phyloP scores from a whole-genome alignment of 2,113 vertebrate species.

The Semnornis frantzii region DNA sequence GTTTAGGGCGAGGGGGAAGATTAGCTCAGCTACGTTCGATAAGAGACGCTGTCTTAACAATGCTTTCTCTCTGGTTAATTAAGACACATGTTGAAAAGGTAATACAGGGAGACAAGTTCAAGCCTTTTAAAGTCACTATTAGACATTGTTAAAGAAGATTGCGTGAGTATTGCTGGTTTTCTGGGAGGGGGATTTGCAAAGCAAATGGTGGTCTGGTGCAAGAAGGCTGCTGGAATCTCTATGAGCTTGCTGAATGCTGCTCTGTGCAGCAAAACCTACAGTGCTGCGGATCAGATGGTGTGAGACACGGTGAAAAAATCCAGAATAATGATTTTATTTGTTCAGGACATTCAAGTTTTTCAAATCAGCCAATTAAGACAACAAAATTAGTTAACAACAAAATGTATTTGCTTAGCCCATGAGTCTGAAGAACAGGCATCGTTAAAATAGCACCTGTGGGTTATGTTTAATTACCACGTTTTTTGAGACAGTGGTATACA shows the following conservation, averaged over 20 bases:
- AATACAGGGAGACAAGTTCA: neutral
- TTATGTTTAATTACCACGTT: slow-evolving; percentile 62
- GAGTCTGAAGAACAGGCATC: slow-evolving; percentile 31
- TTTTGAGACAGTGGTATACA: slow-evolving; percentile 6
- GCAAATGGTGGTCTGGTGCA: neutral
- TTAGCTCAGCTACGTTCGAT: neutral
- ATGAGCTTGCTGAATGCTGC: neutral
- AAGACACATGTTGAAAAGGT: neutral
- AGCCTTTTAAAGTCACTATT: neutral
- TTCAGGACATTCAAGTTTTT: slow-evolving; percentile 51
- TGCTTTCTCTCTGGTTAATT: neutral
- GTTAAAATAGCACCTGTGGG: slow-evolving; percentile 58
- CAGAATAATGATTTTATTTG: slow-evolving; percentile 61
- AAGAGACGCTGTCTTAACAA: neutral
- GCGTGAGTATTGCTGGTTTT: neutral
- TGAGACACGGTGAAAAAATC: neutral
- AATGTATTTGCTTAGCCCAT: slow-evolving; percentile 7
- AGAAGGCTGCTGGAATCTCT: neutral
- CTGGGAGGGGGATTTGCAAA: neutral
- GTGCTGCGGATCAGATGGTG: slow-evolving; percentile 3
- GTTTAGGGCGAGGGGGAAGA: neutral
- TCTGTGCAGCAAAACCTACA: neutral
- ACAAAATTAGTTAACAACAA: slow-evolving; percentile 57
- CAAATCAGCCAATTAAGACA: slow-evolving; percentile 56
- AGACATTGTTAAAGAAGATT: neutral